Base-by-base conservation (phyloP, 2,113 vertebrate species). In the Ammospiza nelsoni region DNA sequence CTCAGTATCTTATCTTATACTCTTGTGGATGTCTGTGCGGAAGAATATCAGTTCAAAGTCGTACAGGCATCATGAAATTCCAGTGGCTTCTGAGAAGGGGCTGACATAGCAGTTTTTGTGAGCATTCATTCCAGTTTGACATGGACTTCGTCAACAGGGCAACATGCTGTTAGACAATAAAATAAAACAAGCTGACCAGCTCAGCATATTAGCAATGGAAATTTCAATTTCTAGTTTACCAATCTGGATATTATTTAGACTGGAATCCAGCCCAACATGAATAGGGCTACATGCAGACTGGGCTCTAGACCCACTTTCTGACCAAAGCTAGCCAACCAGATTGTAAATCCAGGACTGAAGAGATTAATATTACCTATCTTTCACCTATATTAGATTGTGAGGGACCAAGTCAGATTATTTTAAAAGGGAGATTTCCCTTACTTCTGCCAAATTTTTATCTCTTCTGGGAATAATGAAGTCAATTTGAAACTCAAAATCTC, bases 401-500 rank as follows among this genome's bases (percentile, higher is more conserved):
- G 54, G 12, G 33, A 79, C 75, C 49, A 49, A 27, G 41, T 31
- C 15, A 54, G 41, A 68, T 65, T 8, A 52, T 81, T 91, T 57
- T 13, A 31, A 87, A 87, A 61, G 37, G 33, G 62, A 94, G 41
- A 78, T 41, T 55, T 84, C 41, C 44, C 31, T 81, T 12, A 20
- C n/a, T 84, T 91, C 81, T 84, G 49, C 17, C 81, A 68, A 81
- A 78, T 18, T 62, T 87, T 81, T 75, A 17, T 69, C 48, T 91
- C 74, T 82, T 67, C 76, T 31, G 31, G 83, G 46, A 95, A 93
- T 72, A 91, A 86, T 41, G 52, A 78, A 46, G 28, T 35, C 22
- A 73, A 27, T 77, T 69, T 90, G 89, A 87, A 93, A 95, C 66
- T 89, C 65, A 84, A 54, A 95, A 83, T 69, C 65, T 78, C 48